Evolutionary conservation across 2,888 invertebrate genomes (phyloP).

Genomic region (Oxyteleia sp.): DNA sequence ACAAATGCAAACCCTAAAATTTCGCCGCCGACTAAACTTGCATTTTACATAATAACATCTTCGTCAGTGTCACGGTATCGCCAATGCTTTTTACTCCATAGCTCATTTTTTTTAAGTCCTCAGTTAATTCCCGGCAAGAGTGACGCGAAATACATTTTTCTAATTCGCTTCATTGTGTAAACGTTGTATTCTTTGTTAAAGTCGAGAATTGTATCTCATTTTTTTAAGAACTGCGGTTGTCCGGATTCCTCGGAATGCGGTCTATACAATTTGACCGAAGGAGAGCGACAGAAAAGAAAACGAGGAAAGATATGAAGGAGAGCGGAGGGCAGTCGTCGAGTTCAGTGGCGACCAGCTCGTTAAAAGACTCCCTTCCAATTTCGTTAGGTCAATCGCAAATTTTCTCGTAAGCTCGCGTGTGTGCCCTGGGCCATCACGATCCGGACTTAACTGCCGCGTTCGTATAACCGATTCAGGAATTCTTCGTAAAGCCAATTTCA

Average conservation of each 20-base stretch:
- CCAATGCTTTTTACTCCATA: neutral
- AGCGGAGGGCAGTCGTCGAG: conserved; percentile 69
- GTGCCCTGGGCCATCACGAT: conserved; percentile 87
- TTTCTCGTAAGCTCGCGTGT: conserved; percentile 87
- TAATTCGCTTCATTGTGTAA: conserved; percentile 44
- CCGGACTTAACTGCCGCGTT: conserved; percentile 85
- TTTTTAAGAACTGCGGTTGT: conserved; percentile 37
- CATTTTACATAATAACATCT: conserved; percentile 50
- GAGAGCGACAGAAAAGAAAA: conserved; percentile 56
- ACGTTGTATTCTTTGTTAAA: conserved; percentile 11
- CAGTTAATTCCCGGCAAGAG: conserved; percentile 13
- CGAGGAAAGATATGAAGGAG: conserved; percentile 46
- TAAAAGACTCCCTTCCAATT: conserved; percentile 84
- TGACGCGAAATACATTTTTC: conserved; percentile 15
- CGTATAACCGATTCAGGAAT: conserved; percentile 86
- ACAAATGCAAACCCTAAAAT: conserved; percentile 9
- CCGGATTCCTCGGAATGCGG: conserved; percentile 57
- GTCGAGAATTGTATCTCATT: conserved; percentile 1
- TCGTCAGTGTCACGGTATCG: conserved; percentile 1
- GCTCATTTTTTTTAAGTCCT: conserved; percentile 4
- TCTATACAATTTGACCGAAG: conserved; percentile 52
- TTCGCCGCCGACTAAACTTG: conserved; percentile 30
- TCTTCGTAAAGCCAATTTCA: conserved; percentile 86
- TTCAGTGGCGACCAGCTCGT: conserved; percentile 83
- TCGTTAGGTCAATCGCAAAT: conserved; percentile 87